Evolutionary conservation across 2,797 vertebrate genomes (phyloP).

Genomic region (Poeciliopsis presidionis): DNA sequence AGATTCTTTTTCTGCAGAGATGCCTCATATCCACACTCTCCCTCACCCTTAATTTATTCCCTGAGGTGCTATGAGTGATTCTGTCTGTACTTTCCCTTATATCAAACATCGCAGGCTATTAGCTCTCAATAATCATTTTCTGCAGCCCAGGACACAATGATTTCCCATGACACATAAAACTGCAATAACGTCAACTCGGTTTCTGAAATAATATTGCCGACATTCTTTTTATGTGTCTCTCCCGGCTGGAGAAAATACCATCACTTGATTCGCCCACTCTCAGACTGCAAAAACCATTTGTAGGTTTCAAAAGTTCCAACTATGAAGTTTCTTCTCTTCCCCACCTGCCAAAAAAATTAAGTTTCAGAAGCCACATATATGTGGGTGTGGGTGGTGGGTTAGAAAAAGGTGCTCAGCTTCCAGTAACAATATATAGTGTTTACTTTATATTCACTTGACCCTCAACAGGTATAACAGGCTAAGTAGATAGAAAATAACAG

Average conservation of each 20-base stretch:
- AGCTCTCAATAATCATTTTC: conserved; percentile 91
- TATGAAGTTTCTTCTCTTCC: conserved; percentile 66
- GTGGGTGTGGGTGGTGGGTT: background rate
- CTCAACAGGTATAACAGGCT: background rate
- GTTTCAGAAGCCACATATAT: background rate
- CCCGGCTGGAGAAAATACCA: conserved; percentile 74
- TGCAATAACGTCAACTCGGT: conserved; percentile 87
- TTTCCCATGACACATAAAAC: conserved; percentile 94
- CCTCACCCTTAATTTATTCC: conserved; percentile 89
- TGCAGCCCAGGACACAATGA: conserved; percentile 86
- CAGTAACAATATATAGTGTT: background rate
- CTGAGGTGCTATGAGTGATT: conserved; percentile 84
- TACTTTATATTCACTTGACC: background rate
- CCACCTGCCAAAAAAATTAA: conserved; percentile 13
- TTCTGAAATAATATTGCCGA: conserved; percentile 85
- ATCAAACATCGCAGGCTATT: conserved; percentile 92
- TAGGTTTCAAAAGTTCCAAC: conserved; percentile 69
- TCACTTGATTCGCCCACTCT: conserved; percentile 49
- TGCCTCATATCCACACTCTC: conserved; percentile 82
- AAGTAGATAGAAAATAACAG: background rate
- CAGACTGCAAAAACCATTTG: conserved; percentile 62
- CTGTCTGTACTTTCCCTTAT: conserved; percentile 80
- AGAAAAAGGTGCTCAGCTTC: background rate
- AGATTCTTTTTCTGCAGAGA: conserved; percentile 87
- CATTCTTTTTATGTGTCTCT: conserved; percentile 77